phyloP scores from a whole-genome alignment of 1,140 invertebrate species.

The Drosophila pseudoananassae region DNA sequence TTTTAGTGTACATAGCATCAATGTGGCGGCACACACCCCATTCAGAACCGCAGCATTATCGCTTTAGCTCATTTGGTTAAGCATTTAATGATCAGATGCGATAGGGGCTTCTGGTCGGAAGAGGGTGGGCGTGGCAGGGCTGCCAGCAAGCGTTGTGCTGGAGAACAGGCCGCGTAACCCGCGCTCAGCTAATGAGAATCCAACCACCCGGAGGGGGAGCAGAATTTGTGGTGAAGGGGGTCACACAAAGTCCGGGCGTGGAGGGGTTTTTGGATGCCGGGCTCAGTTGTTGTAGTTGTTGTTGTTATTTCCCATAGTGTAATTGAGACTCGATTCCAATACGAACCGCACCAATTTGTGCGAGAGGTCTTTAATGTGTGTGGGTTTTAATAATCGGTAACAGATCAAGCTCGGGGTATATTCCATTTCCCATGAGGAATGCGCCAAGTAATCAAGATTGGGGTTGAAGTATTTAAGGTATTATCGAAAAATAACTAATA shows the following conservation, averaged over 20 bases:
- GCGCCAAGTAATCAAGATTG: background rate
- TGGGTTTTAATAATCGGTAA: conserved; percentile 34
- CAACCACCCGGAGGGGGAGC: conserved; percentile 13
- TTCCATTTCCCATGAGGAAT: background rate
- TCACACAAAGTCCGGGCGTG: no score
- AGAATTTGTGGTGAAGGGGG: conserved; percentile 7
- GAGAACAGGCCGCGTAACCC: conserved; percentile 35
- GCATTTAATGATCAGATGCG: conserved; percentile 51
- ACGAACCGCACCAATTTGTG: conserved; percentile 55
- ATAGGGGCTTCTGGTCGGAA: conserved; percentile 2
- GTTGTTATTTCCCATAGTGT: conserved; percentile 10
- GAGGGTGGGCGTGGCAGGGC: conserved; percentile 14
- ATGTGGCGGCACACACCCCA: conserved; percentile 38
- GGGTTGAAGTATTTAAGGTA: background rate
- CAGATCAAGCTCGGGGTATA: conserved; percentile 14
- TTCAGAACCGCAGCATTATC: conserved; percentile 36
- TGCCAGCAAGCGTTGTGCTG: background rate
- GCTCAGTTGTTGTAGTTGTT: conserved; percentile 4
- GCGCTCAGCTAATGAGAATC: conserved; percentile 47
- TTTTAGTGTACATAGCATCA: conserved; percentile 8
- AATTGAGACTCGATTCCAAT: conserved; percentile 55
- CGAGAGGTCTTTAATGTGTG: conserved; percentile 33
- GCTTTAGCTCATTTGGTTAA: conserved; percentile 51
- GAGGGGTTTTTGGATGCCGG: background rate
- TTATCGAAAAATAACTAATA: background rate